These are phyloP conservation scores for Thunnus thynnus DNA, from an alignment of 2,113 vertebrate species.

Conservation along the genomic window DNA sequence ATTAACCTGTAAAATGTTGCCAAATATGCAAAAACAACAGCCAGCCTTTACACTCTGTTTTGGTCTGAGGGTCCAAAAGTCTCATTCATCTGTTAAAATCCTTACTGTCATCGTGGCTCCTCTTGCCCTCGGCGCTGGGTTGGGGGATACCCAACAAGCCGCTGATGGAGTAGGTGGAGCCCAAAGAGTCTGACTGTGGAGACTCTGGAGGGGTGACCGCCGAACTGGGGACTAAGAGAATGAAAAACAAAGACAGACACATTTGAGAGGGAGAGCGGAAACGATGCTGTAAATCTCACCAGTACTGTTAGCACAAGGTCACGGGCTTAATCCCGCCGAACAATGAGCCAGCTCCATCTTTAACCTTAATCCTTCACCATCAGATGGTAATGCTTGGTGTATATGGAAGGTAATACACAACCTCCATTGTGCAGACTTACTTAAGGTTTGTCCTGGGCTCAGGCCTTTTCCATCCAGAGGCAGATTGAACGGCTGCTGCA, in stretches of 20 bases:
- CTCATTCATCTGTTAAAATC: constrained; percentile 12
- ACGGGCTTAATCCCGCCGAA: constrained; percentile 41
- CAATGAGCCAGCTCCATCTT: constrained; percentile 22
- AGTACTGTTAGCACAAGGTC: constrained; percentile 15
- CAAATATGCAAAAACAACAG: too few species aligned
- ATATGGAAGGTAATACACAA: neutral
- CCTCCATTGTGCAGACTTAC: constrained; percentile 79
- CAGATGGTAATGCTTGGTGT: neutral
- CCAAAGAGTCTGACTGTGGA: constrained; percentile 91
- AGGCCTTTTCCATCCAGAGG: constrained; percentile 91
- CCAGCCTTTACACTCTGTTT: neutral
- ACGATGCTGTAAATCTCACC: neutral
- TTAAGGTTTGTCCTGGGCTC: constrained; percentile 91
- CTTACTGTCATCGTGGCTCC: constrained; percentile 93
- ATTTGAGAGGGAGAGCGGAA: constrained; percentile 26
- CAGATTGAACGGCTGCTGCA: constrained; percentile 93
- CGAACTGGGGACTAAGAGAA: constrained; percentile 89
- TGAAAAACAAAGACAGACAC: constrained; percentile 17
- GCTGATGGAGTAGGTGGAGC: constrained; percentile 93
- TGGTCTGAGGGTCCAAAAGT: neutral
- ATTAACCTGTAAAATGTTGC: neutral
- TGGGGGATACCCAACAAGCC: constrained; percentile 91
- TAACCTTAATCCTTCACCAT: constrained; percentile 56
- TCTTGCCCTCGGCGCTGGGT: constrained; percentile 86
- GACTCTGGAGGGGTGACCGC: constrained; percentile 93